phyloP scores from a whole-genome alignment of 2,113 vertebrate species.

The Rhineura floridana region DNA sequence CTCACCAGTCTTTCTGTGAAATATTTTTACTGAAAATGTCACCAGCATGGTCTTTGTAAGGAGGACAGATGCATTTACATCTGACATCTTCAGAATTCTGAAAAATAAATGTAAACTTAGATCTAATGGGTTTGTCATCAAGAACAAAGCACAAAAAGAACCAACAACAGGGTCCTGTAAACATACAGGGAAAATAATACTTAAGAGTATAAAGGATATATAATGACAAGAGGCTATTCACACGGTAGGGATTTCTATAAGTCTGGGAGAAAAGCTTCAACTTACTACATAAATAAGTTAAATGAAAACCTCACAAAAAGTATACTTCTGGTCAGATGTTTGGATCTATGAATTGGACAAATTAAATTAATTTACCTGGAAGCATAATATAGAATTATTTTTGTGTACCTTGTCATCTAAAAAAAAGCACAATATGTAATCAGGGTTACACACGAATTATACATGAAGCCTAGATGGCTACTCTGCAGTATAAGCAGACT shows the following conservation, averaged over 20 bases:
- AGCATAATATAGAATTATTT: no score
- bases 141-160: not conserved
- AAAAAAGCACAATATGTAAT: not conserved
- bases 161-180: not conserved
- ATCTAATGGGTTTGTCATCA: conserved; percentile 1
- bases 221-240: not conserved
- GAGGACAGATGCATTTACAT: conserved; percentile 98
- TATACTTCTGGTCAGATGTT: not conserved
- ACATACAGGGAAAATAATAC: not conserved
- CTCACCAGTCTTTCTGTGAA: conserved; percentile 97
- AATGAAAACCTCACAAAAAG: not conserved
- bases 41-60: conserved; percentile 91
- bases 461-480: not conserved
- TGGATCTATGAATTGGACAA: not conserved
- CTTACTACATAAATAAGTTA: not conserved
- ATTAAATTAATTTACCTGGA: not conserved
- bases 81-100: conserved; percentile 95
- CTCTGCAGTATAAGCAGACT: not conserved
- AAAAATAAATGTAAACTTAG: conserved; percentile 53
- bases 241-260: not conserved
- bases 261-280: not conserved
- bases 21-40: conserved; percentile 96
- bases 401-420: not conserved
- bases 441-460: not conserved
- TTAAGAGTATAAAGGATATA: not conserved